Percentiles rank a stretch among this genome's conserved stretches.
These are phyloP conservation scores for Pseudonaja textilis DNA, from an alignment of 2,113 vertebrate species.

Conservation along the genomic window DNA sequence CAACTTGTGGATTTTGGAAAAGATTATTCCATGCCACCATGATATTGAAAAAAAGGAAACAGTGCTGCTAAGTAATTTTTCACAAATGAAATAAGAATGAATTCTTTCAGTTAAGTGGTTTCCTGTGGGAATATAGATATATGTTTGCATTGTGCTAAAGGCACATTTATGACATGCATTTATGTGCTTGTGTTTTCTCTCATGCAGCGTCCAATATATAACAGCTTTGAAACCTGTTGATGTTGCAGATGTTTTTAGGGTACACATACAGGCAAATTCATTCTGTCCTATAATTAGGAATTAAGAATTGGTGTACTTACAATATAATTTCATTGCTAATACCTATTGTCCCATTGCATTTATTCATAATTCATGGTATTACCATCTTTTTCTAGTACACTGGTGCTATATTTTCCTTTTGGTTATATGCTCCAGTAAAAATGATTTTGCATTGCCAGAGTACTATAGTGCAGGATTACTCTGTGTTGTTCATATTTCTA, in stretches of 20 bases:
- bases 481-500: not conserved
- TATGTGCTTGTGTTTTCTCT: not conserved
- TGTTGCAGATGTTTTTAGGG: not conserved
- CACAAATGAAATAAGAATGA: not conserved
- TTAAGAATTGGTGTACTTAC: not conserved
- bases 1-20: not conserved
- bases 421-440: not conserved
- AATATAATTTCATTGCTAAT: slow-evolving; percentile 9
- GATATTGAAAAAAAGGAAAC: not conserved
- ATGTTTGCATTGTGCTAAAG: not conserved
- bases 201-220: not conserved
- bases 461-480: not conserved
- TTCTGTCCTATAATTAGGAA: not conserved
- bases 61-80: not conserved
- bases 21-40: not conserved
- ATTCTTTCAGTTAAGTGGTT: not conserved
- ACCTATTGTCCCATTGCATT: not conserved
- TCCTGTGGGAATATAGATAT: not conserved
- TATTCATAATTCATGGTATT: not conserved
- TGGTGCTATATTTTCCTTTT: not conserved
- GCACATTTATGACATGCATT: not conserved
- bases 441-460: not conserved
- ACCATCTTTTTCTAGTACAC: not conserved
- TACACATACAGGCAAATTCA: not conserved
- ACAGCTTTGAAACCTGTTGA: not conserved